phyloP scores from a whole-genome alignment of 2,888 invertebrate genomes.

The Mylabris sibirica region DNA sequence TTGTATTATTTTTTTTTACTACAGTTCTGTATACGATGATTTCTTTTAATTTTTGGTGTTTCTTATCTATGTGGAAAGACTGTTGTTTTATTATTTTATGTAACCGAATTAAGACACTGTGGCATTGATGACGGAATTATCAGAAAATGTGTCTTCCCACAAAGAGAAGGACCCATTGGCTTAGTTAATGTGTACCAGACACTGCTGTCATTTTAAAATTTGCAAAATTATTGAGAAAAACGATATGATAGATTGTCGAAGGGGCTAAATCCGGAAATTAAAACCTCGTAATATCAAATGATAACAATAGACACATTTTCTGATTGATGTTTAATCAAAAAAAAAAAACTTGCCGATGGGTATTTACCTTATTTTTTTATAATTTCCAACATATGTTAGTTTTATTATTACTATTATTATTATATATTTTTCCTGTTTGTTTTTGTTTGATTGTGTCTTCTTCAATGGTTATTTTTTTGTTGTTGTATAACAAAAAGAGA shows the following conservation, averaged over 20 bases:
- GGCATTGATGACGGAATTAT: slow-evolving; percentile 58
- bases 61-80: slow-evolving; percentile 84
- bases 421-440: slow-evolving; percentile 33
- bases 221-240: slow-evolving; percentile 25
- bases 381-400: slow-evolving; percentile 38
- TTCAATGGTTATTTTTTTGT: slow-evolving; percentile 39
- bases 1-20: slow-evolving; percentile 13
- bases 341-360: slow-evolving; percentile 40
- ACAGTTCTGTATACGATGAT: slow-evolving; percentile 44
- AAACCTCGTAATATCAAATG: slow-evolving; percentile 12
- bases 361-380: slow-evolving; percentile 49
- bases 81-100: slow-evolving; percentile 65
- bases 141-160: slow-evolving; percentile 89
- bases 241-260: slow-evolving; percentile 16
- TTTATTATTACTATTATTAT: slow-evolving; percentile 20
- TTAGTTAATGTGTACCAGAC: slow-evolving; percentile 69
- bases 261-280: neutral
- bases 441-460: slow-evolving; percentile 43
- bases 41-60: slow-evolving; percentile 58
- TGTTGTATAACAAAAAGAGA: slow-evolving; percentile 29
- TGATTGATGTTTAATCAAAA: slow-evolving; percentile 61
- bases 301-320: slow-evolving; percentile 72
- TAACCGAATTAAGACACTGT: slow-evolving; percentile 57
- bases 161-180: slow-evolving; percentile 68
- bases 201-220: slow-evolving; percentile 58